Percentiles rank a stretch among this genome's conserved stretches.
Conservation (phyloP, 2,888 invertebrate genomes). For the Hydraecia micacea region DNA sequence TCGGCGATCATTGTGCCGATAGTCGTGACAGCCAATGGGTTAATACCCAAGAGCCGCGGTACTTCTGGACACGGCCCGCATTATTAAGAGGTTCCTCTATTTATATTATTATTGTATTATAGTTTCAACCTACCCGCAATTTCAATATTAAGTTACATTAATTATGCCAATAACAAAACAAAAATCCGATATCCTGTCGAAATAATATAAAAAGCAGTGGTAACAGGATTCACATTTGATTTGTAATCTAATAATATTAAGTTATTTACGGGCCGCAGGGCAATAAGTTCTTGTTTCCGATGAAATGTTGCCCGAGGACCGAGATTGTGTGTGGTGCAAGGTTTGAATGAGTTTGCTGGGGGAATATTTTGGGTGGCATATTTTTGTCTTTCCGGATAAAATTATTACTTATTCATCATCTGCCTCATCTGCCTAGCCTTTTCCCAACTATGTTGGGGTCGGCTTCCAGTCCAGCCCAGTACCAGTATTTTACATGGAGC, state of each 20-base stretch:
- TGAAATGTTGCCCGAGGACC: slow-evolving; percentile 82
- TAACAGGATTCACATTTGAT: slow-evolving; percentile 80
- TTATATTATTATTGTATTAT: too few species aligned
- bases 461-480: too few species aligned
- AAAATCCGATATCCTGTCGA: slow-evolving; percentile 42
- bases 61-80: too few species aligned
- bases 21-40: too few species aligned
- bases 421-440: too few species aligned
- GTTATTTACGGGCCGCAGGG: slow-evolving; percentile 83
- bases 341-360: slow-evolving; percentile 29
- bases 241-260: slow-evolving; percentile 86
- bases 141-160: slow-evolving; percentile 24
- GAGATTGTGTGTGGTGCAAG: slow-evolving; percentile 67
- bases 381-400: neutral
- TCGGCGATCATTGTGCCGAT: too few species aligned
- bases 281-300: slow-evolving; percentile 87
- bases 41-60: too few species aligned
- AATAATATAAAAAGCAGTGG: slow-evolving; percentile 55
- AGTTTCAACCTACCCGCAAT: slow-evolving; percentile 10
- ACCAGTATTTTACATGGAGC: too few species aligned
- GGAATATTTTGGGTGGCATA: neutral
- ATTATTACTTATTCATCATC: too few species aligned
- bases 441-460: too few species aligned
- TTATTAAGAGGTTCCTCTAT: too few species aligned
- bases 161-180: slow-evolving; percentile 44